Base-by-base conservation (phyloP, 2,888 invertebrate species). In the Nephrotoma flavescens region DNA sequence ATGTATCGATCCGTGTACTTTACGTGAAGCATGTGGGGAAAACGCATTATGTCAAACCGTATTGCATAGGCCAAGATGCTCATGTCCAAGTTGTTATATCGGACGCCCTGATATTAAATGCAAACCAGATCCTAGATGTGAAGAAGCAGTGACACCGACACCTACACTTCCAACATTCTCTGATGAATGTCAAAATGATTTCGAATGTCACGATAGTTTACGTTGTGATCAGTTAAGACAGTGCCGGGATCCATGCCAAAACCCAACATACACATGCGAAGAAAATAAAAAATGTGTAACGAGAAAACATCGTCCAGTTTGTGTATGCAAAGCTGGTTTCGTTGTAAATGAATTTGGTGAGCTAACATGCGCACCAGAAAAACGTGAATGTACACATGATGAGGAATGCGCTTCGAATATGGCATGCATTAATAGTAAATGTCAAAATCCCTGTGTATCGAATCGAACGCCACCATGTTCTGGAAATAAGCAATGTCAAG, bases 1-100 rank as follows among this genome's bases (percentile, higher is more conserved):
- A 93, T 98, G 97, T 92, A 94, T 96, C 92, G 97, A 97, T 92
- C 97, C 97, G 89, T 98, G 97, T 93, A 95, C 95, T 90, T 94
- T 97, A 90, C 95, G 96, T 89, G 97, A 96, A 90, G 96, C 95
- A 89, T 98, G 98, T 92, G 97, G 97, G 89, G 94, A 95, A 90
- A 97, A 97, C 92, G 97, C 98, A 88, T 93, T 97, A 88, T 98
- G 98, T 92, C 95, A 95, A 90, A 95, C 96, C 87, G 94, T 96
- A 88, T 93, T 96, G 91, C 97, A 97, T 92, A 94, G 95, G 90
- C 96, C 97, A 85, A 95, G 96, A 90, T 97, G 97, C 92, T 95
- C 96, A 87, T 98, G 97, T 90, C 96, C 97, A 86, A 96, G 96
- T 91, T 97, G 97, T 91, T 95, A 96, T 92, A 94, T 95, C 89